Percentiles rank a stretch among this genome's conserved stretches.
These are phyloP conservation scores for Synergus japonicus DNA, from an alignment of 2,888 invertebrate species.

Conservation along the genomic window DNA sequence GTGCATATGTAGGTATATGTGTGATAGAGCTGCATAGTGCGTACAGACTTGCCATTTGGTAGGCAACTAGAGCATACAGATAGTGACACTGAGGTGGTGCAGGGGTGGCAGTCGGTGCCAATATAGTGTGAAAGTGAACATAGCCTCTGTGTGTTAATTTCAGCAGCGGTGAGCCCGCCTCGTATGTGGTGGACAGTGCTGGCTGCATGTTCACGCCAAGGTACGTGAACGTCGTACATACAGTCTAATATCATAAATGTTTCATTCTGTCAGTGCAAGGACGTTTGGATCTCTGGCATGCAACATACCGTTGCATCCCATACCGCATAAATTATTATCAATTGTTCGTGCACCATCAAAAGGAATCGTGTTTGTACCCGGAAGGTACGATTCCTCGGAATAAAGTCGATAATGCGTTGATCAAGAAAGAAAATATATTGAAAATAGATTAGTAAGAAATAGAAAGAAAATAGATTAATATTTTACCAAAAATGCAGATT, in stretches of 20 bases:
- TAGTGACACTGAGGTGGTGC: conserved; percentile 58
- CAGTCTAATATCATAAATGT: conserved; percentile 42
- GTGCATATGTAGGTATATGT: conserved; percentile 35
- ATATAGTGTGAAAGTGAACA: conserved; percentile 68
- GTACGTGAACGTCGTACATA: conserved; percentile 76
- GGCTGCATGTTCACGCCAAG: conserved; percentile 79
- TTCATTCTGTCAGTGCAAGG: conserved; percentile 46
- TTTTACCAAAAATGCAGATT: background rate
- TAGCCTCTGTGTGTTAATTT: conserved; percentile 67
- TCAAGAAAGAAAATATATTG: background rate
- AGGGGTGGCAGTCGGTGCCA: conserved; percentile 58
- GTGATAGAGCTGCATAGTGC: conserved; percentile 28
- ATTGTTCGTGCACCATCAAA: conserved; percentile 6
- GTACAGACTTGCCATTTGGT: conserved; percentile 35
- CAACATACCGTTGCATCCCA: conserved; percentile 18
- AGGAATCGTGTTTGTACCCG: conserved; percentile 10
- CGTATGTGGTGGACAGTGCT: conserved; percentile 78
- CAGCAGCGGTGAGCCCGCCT: conserved; percentile 77
- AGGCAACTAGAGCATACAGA: conserved; percentile 40
- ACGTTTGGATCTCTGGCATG: conserved; percentile 47
- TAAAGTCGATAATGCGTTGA: background rate
- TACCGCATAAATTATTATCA: conserved; percentile 33
- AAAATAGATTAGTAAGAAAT: no score
- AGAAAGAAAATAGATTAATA: background rate
- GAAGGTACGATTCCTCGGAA: background rate